A percentile compares a stretch with the other conserved stretches of the same genome.
phyloP scores from a whole-genome alignment of 2,888 invertebrate species.

The Noctua comes region DNA sequence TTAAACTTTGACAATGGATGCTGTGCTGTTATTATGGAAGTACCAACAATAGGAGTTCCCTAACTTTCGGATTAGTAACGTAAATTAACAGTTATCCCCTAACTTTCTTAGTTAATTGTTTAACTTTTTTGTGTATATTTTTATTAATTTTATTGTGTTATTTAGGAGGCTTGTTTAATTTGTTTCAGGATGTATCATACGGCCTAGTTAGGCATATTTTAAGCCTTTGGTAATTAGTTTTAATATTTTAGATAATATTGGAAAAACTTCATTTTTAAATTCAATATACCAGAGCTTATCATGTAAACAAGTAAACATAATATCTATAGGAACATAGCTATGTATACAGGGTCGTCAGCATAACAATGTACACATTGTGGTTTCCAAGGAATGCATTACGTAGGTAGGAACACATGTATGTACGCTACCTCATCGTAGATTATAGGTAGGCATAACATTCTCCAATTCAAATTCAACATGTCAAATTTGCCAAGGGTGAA shows the following conservation, averaged over 20 bases:
- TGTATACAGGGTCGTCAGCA: neutral
- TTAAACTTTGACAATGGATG: conserved; percentile 64
- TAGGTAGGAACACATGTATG: neutral
- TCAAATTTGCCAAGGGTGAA: conserved; percentile 6
- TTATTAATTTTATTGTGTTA: conserved; percentile 39
- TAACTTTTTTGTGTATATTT: conserved; percentile 56
- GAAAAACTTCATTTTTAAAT: neutral
- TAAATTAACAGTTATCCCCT: conserved; percentile 61
- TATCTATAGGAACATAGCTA: neutral
- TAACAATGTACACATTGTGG: conserved; percentile 40
- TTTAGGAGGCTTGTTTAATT: conserved; percentile 9
- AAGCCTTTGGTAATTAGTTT: neutral
- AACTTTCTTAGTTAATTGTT: conserved; percentile 58
- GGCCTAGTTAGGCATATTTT: neutral
- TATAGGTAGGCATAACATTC: conserved; percentile 21
- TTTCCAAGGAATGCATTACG: conserved; percentile 31
- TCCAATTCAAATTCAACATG: conserved; percentile 5
- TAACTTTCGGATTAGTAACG: conserved; percentile 57
- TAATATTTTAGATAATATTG: neutral
- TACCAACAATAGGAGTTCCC: conserved; percentile 56
- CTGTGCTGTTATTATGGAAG: conserved; percentile 51
- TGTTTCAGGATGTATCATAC: neutral
- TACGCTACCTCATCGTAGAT: neutral
- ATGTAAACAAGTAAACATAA: neutral
- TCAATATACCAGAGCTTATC: neutral